Evolutionary conservation across 2,113 vertebrate species (phyloP), one percentile per base, ranked within the genome.

Genomic region (Solea senegalensis): DNA sequence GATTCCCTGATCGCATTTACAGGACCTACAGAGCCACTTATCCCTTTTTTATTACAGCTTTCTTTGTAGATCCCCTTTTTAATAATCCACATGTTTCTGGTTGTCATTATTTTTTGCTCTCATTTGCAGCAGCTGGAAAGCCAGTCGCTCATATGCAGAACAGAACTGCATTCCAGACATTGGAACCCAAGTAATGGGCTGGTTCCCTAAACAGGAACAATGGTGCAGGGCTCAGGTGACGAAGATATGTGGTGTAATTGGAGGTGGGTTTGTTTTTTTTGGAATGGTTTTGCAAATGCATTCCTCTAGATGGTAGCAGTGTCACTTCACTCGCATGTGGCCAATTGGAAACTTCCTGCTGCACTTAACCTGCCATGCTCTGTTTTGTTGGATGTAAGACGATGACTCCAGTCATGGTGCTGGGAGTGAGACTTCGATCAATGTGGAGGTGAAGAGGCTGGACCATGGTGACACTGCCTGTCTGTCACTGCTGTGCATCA

Each of bases 141-240:
- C 61, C 64, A 71, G 57, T 72, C 57, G 59, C 59, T 89, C 90
- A 49, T 83, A 86, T 71, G 88, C 86, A 0, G 86, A 89, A 69
- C 86, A 88, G 72, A 92, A 86, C 67, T 81, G 80, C 68, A 85
- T 93, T 74, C 93, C 93, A 78, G 90, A 91, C 76, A 91, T 93
- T 44, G 92, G 92, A 52, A 61, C 82, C 46, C 67, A 80, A 21
- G 92, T 93, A 46, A 74, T 92, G 61, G 88, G 80, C 43, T 92
- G 90, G 90, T 85, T 92, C 62, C 58, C 87, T 3, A 53, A 88
- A 52, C 83, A 85, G 12, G 60, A 90, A 74, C 81, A 86, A 58
- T 94, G 93, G 93, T 90, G 87, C 78, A 88, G 93, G 28, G 79
- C 78, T 74, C 89, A 86, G 82, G 93, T 94, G 75, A 74, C 78